Percentiles rank a stretch among this genome's conserved stretches.
Evolutionary conservation across 2,113 vertebrate species (phyloP).

Genomic region (Barbus barbus): DNA sequence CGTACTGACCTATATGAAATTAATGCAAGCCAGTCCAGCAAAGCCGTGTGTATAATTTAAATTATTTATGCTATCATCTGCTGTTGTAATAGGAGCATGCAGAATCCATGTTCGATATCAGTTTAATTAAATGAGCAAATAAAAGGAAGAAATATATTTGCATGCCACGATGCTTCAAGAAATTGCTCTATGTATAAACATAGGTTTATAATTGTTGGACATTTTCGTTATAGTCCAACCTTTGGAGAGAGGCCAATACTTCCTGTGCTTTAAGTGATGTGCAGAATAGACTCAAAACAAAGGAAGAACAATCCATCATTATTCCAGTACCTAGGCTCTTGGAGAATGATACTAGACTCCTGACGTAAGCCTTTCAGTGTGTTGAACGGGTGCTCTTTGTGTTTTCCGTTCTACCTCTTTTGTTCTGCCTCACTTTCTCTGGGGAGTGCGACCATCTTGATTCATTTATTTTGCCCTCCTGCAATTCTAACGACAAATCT

Average conservation of each 20-base stretch:
- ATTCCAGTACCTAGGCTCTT: conserved; percentile 33
- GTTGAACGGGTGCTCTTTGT: background rate
- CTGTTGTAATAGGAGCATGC: background rate
- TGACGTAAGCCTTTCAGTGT: conserved; percentile 42
- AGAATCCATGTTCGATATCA: background rate
- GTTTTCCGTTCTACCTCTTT: background rate
- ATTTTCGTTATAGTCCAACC: background rate
- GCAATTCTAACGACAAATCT: conserved; percentile 29
- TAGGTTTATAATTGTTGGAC: background rate
- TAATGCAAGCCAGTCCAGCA: background rate
- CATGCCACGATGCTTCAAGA: background rate
- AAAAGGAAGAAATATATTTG: background rate
- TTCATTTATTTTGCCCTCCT: conserved; percentile 4
- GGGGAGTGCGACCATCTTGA: background rate
- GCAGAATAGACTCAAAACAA: background rate
- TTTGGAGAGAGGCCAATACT: background rate
- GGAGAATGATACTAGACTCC: conserved; percentile 6
- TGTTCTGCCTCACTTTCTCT: background rate
- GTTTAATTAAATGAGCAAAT: background rate
- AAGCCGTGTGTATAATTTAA: background rate
- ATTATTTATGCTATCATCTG: background rate
- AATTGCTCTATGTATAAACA: background rate
- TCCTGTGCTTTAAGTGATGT: background rate
- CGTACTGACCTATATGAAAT: background rate
- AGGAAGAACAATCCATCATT: background rate